These are phyloP conservation scores for Phenganax stokvisi DNA, from an alignment of 92 coral and sea anemone genomes.

Conservation along the genomic window DNA sequence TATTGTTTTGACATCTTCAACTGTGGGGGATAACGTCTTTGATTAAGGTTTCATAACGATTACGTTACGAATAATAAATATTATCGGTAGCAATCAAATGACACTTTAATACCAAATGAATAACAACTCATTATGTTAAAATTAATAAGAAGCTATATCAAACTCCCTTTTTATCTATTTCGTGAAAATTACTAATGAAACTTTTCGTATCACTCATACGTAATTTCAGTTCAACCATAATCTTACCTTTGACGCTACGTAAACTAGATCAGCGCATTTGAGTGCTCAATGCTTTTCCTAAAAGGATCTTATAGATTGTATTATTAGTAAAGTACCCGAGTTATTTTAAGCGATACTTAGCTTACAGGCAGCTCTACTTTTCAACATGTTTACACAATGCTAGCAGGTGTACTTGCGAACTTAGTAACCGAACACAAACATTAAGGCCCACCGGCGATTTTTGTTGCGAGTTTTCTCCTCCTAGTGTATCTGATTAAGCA, in stretches of 20 bases:
- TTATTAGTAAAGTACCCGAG: no score
- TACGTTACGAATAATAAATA: no score
- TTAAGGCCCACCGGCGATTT: background rate
- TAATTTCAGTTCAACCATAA: no score
- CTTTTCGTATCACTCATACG: no score
- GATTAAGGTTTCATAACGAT: no score
- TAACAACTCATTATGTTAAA: background rate
- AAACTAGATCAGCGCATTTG: slow-evolving; percentile 17
- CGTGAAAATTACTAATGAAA: no score
- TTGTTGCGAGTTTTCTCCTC: background rate
- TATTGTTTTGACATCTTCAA: background rate
- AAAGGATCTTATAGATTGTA: background rate
- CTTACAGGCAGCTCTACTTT: no score
- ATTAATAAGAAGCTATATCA: background rate
- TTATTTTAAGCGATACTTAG: no score
- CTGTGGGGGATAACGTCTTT: no score
- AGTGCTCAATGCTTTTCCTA: background rate
- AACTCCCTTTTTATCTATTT: no score
- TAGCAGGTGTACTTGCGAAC: slow-evolving; percentile 23
- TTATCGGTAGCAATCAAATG: background rate
- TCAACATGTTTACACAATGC: background rate
- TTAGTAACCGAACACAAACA: background rate
- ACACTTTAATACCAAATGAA: background rate
- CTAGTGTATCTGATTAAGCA: no score
- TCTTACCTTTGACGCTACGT: slow-evolving; percentile 31